Evolutionary conservation across 1,140 invertebrate genomes (phyloP).

Genomic region (Leucophenga varia): DNA sequence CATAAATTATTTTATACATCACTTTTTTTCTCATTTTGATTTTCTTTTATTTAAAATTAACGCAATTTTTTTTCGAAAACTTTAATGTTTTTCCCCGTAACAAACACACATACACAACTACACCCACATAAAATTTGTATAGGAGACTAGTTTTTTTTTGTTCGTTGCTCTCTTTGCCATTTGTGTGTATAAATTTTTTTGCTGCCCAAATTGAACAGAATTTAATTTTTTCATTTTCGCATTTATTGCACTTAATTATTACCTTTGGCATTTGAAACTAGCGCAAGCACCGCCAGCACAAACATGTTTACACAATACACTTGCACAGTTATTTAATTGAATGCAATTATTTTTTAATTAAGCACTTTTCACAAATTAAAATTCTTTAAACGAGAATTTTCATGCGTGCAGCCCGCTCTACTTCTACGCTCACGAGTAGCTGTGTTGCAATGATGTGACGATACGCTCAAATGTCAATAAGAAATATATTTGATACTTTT

Average conservation of each 20-base stretch:
- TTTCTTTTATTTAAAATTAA: not conserved
- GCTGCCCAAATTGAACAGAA: too few relatives aligned
- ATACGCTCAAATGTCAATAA: too few relatives aligned
- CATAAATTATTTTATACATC: not conserved
- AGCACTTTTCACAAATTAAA: too few relatives aligned
- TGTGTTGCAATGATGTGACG: too few relatives aligned
- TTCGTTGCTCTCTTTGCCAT: conserved; percentile 20
- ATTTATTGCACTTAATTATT: conserved; percentile 23
- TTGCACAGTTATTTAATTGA: too few relatives aligned
- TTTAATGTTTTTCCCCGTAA: conserved; percentile 25
- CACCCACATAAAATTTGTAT: not conserved
- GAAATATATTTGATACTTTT: too few relatives aligned
- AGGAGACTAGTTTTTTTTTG: too few relatives aligned
- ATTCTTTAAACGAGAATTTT: too few relatives aligned
- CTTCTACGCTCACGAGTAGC: too few relatives aligned
- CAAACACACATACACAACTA: not conserved
- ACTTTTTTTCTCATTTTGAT: not conserved
- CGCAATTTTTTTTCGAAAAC: conserved; percentile 2
- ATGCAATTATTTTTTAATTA: too few relatives aligned
- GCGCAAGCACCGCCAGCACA: conserved; percentile 48
- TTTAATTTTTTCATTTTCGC: conserved; percentile 18
- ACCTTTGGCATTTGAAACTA: conserved; percentile 51
- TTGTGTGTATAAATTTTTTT: conserved; percentile 46
- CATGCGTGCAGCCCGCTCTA: too few relatives aligned
- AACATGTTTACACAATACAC: too few relatives aligned